These are phyloP conservation scores for Zelostemma sp. DNA, from an alignment of 1,140 invertebrate genomes.

Conservation along the genomic window DNA sequence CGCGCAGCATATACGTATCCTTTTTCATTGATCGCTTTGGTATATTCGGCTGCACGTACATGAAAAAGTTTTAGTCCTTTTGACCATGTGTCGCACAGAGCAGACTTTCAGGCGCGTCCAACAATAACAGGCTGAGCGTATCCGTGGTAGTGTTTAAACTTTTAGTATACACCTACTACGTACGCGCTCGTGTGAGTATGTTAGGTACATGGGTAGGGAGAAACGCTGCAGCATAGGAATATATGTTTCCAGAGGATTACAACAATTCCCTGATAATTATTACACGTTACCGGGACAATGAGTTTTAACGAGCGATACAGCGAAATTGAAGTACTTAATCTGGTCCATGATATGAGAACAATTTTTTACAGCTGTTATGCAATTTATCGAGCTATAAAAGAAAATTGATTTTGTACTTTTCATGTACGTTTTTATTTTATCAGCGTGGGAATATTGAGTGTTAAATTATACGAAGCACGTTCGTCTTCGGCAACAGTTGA, in stretches of 20 bases:
- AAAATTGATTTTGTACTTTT: too few relatives aligned
- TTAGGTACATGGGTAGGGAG: neutral
- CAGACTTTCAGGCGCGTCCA: conserved; percentile 24
- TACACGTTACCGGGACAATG: neutral
- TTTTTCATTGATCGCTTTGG: conserved; percentile 18
- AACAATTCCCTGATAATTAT: neutral
- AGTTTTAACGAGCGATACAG: neutral
- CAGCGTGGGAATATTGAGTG: too few relatives aligned
- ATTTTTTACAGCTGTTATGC: too few relatives aligned
- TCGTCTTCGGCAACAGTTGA: too few relatives aligned
- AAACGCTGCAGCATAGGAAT: neutral
- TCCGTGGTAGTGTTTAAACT: neutral
- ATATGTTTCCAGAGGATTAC: neutral
- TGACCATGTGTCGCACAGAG: conserved; percentile 12
- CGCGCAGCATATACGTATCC: too few relatives aligned
- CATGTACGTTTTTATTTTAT: too few relatives aligned
- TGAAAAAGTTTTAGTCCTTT: conserved; percentile 22
- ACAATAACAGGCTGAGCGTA: neutral
- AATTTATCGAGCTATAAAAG: too few relatives aligned
- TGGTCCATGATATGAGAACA: neutral
- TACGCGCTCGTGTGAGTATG: neutral
- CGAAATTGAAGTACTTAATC: neutral
- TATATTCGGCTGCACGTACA: conserved; percentile 6
- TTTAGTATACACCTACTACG: neutral
- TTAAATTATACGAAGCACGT: too few relatives aligned